Base-by-base conservation (phyloP, 2,888 invertebrate genomes). In the Eueremaeus valkanovi region DNA sequence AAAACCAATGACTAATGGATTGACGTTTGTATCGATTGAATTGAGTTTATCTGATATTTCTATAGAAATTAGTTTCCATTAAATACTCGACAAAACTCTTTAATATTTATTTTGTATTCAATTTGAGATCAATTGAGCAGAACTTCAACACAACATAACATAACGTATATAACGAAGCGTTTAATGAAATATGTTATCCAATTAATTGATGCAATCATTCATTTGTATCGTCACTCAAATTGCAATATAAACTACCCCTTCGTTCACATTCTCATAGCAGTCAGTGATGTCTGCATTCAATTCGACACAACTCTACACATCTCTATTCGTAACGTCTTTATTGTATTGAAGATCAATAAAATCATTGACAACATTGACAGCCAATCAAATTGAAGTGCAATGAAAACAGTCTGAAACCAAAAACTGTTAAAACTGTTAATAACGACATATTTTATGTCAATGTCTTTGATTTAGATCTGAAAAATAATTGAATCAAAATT, bases 391-490 rank as follows among this genome's bases (percentile, higher is more conserved):
- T 27, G 27, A 27, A 55, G 27, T 8, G 5, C 55, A 55, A 55
- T 55, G 21, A 55, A 55, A 55, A 55, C 55, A 55, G 24, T 55
- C n/a, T n/a, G n/a, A n/a, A n/a, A n/a, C n/a, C n/a, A n/a, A n/a
- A n/a, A n/a, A n/a, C n/a, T n/a, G n/a, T n/a, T n/a, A n/a, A n/a
- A n/a, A n/a, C n/a, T n/a, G n/a, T n/a, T n/a, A n/a, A n/a, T n/a
- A n/a, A n/a, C n/a, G n/a, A n/a, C n/a, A n/a, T n/a, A n/a, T n/a
- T n/a, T n/a, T n/a, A n/a, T n/a, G n/a, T n/a, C n/a, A n/a, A n/a
- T n/a, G n/a, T n/a, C n/a, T n/a, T n/a, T n/a, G n/a, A n/a, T n/a
- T n/a, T n/a, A n/a, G n/a, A n/a, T n/a, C n/a, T n/a, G n/a, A n/a
- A n/a, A n/a, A n/a, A n/a, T n/a, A n/a, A n/a, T n/a, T n/a, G n/a